Conservation (phyloP, 2,797 vertebrate genomes). For the Sebastes hubbsi region DNA sequence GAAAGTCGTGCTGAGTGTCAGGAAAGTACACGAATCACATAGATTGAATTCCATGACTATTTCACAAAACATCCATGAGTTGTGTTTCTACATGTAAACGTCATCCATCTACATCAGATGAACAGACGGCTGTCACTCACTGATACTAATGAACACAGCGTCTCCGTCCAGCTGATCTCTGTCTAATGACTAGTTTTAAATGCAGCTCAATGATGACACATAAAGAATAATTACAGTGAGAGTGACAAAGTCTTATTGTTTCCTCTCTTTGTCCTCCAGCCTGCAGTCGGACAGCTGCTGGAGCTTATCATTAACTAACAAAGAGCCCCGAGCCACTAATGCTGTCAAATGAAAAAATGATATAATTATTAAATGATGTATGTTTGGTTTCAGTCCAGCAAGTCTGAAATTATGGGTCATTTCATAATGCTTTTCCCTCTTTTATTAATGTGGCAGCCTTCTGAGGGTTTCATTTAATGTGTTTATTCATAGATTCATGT, state of each 20-base stretch:
- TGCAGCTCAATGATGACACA: neutral
- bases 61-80: too few relatives aligned
- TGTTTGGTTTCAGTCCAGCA: neutral
- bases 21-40: too few relatives aligned
- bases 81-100: neutral
- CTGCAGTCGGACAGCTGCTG: neutral
- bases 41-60: too few relatives aligned
- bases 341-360: neutral
- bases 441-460: neutral
- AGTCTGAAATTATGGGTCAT: neutral
- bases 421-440: neutral
- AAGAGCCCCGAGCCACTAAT: neutral
- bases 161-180: neutral
- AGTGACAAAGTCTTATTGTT: neutral
- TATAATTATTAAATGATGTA: slow-evolving; percentile 6
- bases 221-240: neutral
- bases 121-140: neutral
- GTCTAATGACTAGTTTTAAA: neutral
- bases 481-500: neutral
- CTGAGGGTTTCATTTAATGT: neutral
- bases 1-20: too few relatives aligned
- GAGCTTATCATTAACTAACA: slow-evolving; percentile 20
- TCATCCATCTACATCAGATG: neutral
- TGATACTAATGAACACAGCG: too few relatives aligned
- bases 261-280: neutral